phyloP scores from a whole-genome alignment of 2,797 vertebrate genomes.

The Syngnathus rostellatus region DNA sequence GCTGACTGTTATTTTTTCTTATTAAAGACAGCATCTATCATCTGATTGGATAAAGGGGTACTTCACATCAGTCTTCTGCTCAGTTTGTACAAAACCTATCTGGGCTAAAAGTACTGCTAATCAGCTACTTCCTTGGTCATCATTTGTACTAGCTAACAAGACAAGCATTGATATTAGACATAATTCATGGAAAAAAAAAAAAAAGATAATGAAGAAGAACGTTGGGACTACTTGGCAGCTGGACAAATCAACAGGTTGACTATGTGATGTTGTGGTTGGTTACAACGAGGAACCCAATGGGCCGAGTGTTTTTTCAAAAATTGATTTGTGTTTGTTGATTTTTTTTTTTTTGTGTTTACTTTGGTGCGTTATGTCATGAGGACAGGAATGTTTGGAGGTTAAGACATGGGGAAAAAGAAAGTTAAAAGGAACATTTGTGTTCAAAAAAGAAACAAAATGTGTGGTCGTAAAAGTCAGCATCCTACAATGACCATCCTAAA shows the following conservation, averaged over 20 bases:
- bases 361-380: conserved; percentile 26
- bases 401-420: conserved; percentile 23
- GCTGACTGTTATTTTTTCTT: conserved; percentile 6
- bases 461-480: conserved; percentile 33
- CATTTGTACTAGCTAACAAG: conserved; percentile 63
- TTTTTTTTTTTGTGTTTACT: conserved; percentile 9
- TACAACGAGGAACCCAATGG: background rate
- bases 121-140: conserved; percentile 68
- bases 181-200: conserved; percentile 34
- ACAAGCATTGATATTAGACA: conserved; percentile 65
- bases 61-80: conserved; percentile 58
- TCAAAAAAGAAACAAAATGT: conserved; percentile 14
- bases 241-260: conserved; percentile 9
- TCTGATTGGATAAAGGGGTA: conserved; percentile 34
- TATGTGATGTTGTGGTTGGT: background rate
- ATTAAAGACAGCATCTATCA: conserved; percentile 54
- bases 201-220: conserved; percentile 36
- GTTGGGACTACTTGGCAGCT: conserved; percentile 38
- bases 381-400: conserved; percentile 55
- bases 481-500: conserved; percentile 13
- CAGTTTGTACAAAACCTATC: conserved; percentile 67
- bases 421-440: conserved; percentile 17
- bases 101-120: conserved; percentile 67
- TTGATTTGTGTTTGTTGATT: background rate
- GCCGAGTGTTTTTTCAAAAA: background rate